Evolutionary conservation across 2,797 vertebrate species (phyloP).

Genomic region (Anolis apletophallus): DNA sequence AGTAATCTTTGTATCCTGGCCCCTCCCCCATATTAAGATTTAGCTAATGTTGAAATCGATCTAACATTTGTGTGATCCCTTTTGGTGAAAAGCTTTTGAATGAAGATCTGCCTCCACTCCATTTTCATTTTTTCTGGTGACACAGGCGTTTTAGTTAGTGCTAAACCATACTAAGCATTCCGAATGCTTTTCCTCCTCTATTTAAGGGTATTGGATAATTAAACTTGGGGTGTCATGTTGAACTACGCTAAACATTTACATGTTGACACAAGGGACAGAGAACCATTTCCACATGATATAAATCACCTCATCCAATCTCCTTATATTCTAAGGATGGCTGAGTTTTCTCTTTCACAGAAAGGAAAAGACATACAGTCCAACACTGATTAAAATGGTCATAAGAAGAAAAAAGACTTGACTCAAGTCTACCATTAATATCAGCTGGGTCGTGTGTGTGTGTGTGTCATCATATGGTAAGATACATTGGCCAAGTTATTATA

Average conservation of each 20-base stretch:
- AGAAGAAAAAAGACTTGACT: neutral
- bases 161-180: neutral
- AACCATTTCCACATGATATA: too few relatives aligned
- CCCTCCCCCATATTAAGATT: neutral
- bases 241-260: too few relatives aligned
- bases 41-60: neutral
- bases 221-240: too few relatives aligned
- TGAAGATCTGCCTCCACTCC: neutral
- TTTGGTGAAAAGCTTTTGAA: neutral
- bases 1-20: too few relatives aligned
- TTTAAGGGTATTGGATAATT: too few relatives aligned
- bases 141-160: neutral
- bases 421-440: neutral
- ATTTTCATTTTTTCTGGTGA: neutral
- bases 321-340: neutral
- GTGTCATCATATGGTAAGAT: too few relatives aligned
- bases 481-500: too few relatives aligned
- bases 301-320: neutral
- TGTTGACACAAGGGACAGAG: too few relatives aligned
- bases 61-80: neutral
- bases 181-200: too few relatives aligned
- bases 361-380: neutral
- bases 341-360: neutral
- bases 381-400: neutral
- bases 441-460: too few relatives aligned